phyloP scores from a whole-genome alignment of 1,140 invertebrate genomes.

The Acromyrmex echinatior region DNA sequence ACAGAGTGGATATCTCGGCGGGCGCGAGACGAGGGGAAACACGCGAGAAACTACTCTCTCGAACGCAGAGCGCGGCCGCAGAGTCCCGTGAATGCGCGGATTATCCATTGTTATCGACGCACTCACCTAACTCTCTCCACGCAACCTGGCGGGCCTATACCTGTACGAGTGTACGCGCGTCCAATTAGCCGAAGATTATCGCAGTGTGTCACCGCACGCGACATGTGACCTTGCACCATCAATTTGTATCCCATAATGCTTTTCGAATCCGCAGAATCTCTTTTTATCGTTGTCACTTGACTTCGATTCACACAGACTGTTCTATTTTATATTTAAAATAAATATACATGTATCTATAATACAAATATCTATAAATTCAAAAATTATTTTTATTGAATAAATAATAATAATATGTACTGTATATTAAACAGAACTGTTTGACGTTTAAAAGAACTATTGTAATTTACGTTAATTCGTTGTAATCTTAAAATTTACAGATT shows the following conservation, averaged over 20 bases:
- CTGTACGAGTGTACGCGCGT: conserved; percentile 62
- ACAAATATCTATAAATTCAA: too few relatives aligned
- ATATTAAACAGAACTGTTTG: not conserved
- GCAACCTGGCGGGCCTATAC: conserved; percentile 39
- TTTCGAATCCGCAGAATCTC: not conserved
- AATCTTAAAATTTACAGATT: not conserved
- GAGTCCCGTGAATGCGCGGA: conserved; percentile 73
- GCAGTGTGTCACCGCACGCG: conserved; percentile 46
- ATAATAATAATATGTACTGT: not conserved
- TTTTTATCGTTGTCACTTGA: conserved; percentile 2
- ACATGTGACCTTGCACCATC: conserved; percentile 25
- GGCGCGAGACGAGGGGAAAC: conserved; percentile 32
- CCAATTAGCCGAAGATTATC: conserved; percentile 73
- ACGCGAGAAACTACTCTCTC: conserved; percentile 75
- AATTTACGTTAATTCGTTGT: not conserved
- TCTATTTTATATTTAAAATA: too few relatives aligned
- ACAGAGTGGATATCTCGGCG: conserved; percentile 58
- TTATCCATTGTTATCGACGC: conserved; percentile 78
- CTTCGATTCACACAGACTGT: not conserved
- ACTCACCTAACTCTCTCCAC: conserved; percentile 44
- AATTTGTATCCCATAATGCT: not conserved
- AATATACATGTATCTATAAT: too few relatives aligned
- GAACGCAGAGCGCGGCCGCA: conserved; percentile 65
- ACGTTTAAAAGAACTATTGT: not conserved
- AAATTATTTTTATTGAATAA: not conserved